Conservation (phyloP, 2,888 invertebrate genomes). For the Amiota minor region DNA sequence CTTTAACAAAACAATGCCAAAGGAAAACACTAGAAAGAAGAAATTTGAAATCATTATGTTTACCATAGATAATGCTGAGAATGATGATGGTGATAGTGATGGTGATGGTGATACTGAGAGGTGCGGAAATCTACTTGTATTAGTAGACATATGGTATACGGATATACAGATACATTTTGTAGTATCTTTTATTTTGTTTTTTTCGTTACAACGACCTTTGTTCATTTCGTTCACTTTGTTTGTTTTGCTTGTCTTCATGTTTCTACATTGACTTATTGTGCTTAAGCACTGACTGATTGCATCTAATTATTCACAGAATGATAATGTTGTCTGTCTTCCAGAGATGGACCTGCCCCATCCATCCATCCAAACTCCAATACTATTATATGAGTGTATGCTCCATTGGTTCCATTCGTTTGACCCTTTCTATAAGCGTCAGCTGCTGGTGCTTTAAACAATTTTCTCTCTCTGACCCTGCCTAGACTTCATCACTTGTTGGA, state of each 20-base stretch:
- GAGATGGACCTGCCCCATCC: too few relatives aligned
- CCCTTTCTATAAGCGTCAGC: constrained; percentile 28
- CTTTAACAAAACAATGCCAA: neutral
- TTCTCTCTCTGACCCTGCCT: neutral
- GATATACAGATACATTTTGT: neutral
- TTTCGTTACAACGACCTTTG: constrained; percentile 25
- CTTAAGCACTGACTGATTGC: constrained; percentile 70
- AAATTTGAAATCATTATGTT: constrained; percentile 6
- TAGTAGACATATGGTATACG: constrained; percentile 2
- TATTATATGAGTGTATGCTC: neutral
- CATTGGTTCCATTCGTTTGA: neutral
- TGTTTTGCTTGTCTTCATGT: constrained; percentile 45
- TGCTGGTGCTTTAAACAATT: constrained; percentile 17
- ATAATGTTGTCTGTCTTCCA: constrained; percentile 60
- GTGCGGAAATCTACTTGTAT: neutral
- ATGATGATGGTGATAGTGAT: too few relatives aligned
- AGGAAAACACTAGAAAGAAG: neutral
- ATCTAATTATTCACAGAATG: constrained; percentile 69
- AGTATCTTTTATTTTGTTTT: constrained; percentile 15
- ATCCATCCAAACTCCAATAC: too few relatives aligned
- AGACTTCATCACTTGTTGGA: neutral
- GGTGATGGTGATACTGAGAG: too few relatives aligned
- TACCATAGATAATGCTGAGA: too few relatives aligned
- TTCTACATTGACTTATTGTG: constrained; percentile 61
- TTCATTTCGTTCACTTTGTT: constrained; percentile 53